phyloP scores from a whole-genome alignment of 2,888 invertebrate genomes.

The Dexiosoma caninum region DNA sequence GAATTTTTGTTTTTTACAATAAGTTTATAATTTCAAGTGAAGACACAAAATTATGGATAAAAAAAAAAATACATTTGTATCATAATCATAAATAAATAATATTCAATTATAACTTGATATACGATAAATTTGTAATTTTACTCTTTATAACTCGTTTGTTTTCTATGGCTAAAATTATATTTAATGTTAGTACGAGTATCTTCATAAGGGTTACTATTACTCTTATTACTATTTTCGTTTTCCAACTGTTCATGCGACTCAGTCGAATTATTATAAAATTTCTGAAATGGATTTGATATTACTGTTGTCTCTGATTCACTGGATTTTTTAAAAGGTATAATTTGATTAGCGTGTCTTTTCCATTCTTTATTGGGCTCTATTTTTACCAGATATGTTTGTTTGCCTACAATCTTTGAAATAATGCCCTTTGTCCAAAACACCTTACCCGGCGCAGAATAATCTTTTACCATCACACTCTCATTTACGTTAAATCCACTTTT shows the following conservation, averaged over 20 bases:
- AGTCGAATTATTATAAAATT: background rate
- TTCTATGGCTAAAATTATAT: no score
- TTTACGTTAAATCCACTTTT: conserved; percentile 3
- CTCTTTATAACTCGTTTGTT: no score
- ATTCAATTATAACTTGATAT: no score
- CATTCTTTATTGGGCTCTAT: background rate
- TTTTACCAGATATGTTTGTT: conserved; percentile 35
- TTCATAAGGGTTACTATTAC: no score
- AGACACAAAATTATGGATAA: no score
- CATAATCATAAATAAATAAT: no score
- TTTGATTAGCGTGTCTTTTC: conserved; percentile 42
- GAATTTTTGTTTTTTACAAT: no score
- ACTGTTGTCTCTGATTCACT: background rate
- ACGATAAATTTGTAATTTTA: no score
- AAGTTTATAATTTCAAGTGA: no score
- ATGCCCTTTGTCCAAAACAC: conserved; percentile 2
- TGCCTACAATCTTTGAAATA: conserved; percentile 12
- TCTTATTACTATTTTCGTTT: background rate
- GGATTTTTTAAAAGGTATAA: background rate
- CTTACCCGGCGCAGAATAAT: conserved; percentile 16
- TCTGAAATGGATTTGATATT: background rate
- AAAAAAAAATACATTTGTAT: no score
- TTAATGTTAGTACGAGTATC: no score
- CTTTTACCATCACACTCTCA: conserved; percentile 7
- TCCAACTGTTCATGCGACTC: background rate